These are phyloP conservation scores for Sebastes cheni DNA, from an alignment of 2,797 vertebrate genomes.

Conservation along the genomic window DNA sequence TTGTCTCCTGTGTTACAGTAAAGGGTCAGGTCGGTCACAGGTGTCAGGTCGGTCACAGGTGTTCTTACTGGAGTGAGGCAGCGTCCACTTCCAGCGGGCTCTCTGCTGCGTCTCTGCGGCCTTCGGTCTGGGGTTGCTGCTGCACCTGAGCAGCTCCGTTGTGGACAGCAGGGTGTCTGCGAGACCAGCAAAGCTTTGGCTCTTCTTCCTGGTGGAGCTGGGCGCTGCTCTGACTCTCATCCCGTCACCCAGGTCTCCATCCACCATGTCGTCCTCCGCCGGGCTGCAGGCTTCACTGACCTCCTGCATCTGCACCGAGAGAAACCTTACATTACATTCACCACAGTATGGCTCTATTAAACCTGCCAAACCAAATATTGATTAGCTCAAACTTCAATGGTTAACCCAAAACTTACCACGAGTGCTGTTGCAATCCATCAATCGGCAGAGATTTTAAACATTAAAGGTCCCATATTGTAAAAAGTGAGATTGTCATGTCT, in stretches of 20 bases:
- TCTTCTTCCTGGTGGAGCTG: constrained; percentile 21
- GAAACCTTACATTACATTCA: neutral
- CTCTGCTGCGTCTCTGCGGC: constrained; percentile 24
- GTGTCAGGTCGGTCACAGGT: neutral
- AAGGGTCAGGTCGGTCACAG: neutral
- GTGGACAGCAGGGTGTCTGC: constrained; percentile 16
- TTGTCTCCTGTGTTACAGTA: neutral
- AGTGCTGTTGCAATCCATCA: neutral
- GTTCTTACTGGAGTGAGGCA: constrained; percentile 9
- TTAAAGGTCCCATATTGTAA: neutral
- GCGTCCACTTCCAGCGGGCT: constrained; percentile 48
- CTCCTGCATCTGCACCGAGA: constrained; percentile 62
- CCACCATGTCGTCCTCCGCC: constrained; percentile 88
- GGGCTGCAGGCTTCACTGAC: neutral
- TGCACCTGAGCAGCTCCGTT: neutral
- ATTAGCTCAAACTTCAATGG: neutral
- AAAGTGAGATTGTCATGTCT: no score
- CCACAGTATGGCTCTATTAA: neutral
- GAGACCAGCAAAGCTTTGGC: constrained; percentile 16
- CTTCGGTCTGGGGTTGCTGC: constrained; percentile 43
- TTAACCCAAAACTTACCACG: neutral
- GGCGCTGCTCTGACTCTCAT: constrained; percentile 70
- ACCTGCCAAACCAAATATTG: neutral
- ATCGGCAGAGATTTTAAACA: neutral
- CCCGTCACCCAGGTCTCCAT: constrained; percentile 91